A percentile compares a stretch with the other conserved stretches of the same genome.
Evolutionary conservation across 2,113 vertebrate genomes (phyloP).

Genomic region (Stegostoma tigrinum): DNA sequence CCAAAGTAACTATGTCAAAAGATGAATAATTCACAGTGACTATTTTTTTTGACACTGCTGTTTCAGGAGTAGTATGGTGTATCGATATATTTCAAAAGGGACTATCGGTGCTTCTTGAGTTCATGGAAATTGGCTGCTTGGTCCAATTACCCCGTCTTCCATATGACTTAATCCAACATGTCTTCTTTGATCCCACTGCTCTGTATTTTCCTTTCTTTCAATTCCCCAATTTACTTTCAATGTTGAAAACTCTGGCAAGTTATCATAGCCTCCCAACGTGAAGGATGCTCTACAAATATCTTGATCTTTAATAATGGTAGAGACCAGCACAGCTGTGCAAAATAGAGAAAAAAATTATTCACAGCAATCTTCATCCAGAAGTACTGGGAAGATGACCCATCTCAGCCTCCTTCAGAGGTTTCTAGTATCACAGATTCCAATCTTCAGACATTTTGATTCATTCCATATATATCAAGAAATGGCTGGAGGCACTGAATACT

Average conservation of each 20-base stretch:
- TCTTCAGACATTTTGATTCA: too few relatives aligned
- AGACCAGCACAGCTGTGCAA: too few relatives aligned
- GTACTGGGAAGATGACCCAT: too few relatives aligned
- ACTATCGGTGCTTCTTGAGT: not conserved
- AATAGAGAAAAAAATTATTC: too few relatives aligned
- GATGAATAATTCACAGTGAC: not conserved
- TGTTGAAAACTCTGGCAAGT: not conserved
- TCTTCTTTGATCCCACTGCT: not conserved
- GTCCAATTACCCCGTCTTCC: not conserved
- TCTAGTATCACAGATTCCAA: too few relatives aligned
- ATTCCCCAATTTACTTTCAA: not conserved
- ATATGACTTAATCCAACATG: not conserved
- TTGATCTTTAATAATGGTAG: too few relatives aligned
- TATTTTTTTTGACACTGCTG: not conserved
- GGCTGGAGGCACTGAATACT: too few relatives aligned
- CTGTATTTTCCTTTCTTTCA: not conserved
- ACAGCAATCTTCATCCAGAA: too few relatives aligned
- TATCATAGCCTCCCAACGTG: not conserved
- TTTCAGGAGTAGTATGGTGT: not conserved
- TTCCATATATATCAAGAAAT: too few relatives aligned
- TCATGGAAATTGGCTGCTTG: not conserved
- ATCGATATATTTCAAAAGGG: not conserved
- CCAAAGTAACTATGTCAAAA: not conserved
- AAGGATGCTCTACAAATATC: too few relatives aligned
- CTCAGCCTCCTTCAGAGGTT: too few relatives aligned